Conservation (phyloP, 92 coral and sea anemone species). For the Nematostella vectensis region DNA sequence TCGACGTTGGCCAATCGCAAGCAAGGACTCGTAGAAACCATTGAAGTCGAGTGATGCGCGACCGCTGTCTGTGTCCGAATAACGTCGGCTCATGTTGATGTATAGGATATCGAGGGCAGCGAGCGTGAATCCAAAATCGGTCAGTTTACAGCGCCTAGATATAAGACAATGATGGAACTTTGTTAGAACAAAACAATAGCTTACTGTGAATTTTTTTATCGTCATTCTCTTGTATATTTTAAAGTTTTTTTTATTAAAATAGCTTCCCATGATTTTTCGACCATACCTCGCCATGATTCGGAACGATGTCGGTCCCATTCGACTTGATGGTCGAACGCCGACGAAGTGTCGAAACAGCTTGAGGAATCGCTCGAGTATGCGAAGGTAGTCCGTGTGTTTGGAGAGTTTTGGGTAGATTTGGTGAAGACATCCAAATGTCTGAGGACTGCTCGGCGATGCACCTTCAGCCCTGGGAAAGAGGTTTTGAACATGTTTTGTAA, state of each 20-base stretch:
- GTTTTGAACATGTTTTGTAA: too few species aligned
- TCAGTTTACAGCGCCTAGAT: slow-evolving; percentile 47
- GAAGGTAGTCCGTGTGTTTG: slow-evolving; percentile 40
- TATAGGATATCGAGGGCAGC: slow-evolving; percentile 68
- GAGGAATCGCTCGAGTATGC: slow-evolving; percentile 65
- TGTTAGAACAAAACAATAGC: neutral
- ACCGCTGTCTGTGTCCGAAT: slow-evolving; percentile 36
- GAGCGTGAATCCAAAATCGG: slow-evolving; percentile 58
- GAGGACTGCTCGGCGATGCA: slow-evolving; percentile 19
- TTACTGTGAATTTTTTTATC: too few species aligned
- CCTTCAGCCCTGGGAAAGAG: slow-evolving; percentile 14
- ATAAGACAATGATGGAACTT: too few species aligned
- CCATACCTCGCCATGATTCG: slow-evolving; percentile 82
- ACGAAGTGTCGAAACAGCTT: slow-evolving; percentile 64
- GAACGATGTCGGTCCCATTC: slow-evolving; percentile 82
- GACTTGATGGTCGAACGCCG: slow-evolving; percentile 60
- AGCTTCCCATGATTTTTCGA: too few species aligned
- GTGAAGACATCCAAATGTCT: slow-evolving; percentile 52
- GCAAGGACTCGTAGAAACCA: slow-evolving; percentile 46
- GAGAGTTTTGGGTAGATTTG: slow-evolving; percentile 68
- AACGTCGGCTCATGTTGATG: slow-evolving; percentile 58
- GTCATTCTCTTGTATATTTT: too few species aligned
- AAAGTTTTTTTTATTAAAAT: too few species aligned
- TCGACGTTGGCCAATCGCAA: slow-evolving; percentile 41
- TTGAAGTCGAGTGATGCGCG: slow-evolving; percentile 51